A percentile compares a stretch with the other conserved stretches of the same genome.
Evolutionary conservation across 2,113 vertebrate genomes (phyloP).

Genomic region (Astatotilapia flaviijosephi): DNA sequence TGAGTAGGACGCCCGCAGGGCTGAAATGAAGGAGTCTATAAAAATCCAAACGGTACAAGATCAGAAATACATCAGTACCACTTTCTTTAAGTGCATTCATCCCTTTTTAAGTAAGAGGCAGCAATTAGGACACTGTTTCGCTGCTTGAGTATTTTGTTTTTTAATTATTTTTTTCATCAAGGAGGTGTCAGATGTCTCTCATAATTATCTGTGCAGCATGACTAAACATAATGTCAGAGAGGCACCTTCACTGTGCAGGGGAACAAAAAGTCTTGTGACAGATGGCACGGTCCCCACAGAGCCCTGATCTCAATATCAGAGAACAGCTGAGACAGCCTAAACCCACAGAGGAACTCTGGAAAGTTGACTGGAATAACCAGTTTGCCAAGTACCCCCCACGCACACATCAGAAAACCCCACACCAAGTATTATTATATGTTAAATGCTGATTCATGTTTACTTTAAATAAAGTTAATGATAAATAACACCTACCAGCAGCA

Average conservation of each 20-base stretch:
- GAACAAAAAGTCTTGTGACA: background rate
- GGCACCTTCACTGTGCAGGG: background rate
- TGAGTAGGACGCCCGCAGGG: background rate
- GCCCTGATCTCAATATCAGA: background rate
- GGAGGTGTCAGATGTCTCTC: background rate
- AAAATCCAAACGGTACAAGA: background rate
- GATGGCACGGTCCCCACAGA: background rate
- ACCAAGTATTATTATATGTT: background rate
- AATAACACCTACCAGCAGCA: background rate
- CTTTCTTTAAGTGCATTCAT: background rate
- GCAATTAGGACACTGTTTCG: background rate
- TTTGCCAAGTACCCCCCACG: background rate
- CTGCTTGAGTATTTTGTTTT: background rate
- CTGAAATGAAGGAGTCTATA: background rate
- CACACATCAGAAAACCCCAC: background rate
- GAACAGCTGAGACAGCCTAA: background rate
- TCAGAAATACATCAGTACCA: background rate
- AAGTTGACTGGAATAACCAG: background rate
- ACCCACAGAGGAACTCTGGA: background rate
- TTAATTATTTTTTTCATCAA: background rate
- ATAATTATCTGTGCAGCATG: background rate
- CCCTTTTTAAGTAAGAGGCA: background rate
- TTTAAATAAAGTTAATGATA: background rate
- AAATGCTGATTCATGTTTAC: background rate
- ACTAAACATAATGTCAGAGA: background rate